Evolutionary conservation across 2,797 vertebrate species (phyloP), one percentile per base, ranked within the genome.

Genomic region (Sebastes taczanowskii): DNA sequence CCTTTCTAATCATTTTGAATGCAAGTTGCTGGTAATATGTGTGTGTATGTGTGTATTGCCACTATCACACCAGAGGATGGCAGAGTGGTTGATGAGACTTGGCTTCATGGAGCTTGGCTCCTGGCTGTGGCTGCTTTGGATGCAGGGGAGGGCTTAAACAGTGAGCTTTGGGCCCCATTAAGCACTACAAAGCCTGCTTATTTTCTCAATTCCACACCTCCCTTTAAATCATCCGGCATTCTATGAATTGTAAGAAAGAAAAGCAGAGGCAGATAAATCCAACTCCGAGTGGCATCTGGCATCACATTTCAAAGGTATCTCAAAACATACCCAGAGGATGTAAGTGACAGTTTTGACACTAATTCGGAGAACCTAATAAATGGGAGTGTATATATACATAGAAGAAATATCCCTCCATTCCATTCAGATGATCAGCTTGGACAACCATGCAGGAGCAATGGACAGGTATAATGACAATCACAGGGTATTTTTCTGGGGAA

Each of bases 261-360:
- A 86, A 83, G 86, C 76, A 88, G 80, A 84, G 82, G 65, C 69
- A 89, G 85, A 93, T 90, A 92, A 95, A 94, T 88, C 88, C 86
- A 83, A 86, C 91, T 92, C 85, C 67, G 71, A 93, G 83, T 91
- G 91, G 78, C 88, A 91, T 92, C 74, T 86, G 82, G 86, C 88
- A 85, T 90, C 85, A 85, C 68, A 88, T 92, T 95, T 95, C 92
- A 95, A 95, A 95, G 90, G 90, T 91, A 94, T 72, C 89, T 95
- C 91, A 93, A 90, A 92, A 94, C 90, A 90, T 82, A 86, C 86
- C 82, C 81, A 32, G 68, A 74, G 86, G 90, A 94, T 94, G 91
- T 93, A 91, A 89, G 89, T 95, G 94, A 95, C 95, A 94, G 90
- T 89, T 95, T 52, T 94, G 95, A 95, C 93, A 91, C 85, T 94